Base-by-base conservation (phyloP, 1,140 invertebrate genomes). In the Neodiprion lecontei region DNA sequence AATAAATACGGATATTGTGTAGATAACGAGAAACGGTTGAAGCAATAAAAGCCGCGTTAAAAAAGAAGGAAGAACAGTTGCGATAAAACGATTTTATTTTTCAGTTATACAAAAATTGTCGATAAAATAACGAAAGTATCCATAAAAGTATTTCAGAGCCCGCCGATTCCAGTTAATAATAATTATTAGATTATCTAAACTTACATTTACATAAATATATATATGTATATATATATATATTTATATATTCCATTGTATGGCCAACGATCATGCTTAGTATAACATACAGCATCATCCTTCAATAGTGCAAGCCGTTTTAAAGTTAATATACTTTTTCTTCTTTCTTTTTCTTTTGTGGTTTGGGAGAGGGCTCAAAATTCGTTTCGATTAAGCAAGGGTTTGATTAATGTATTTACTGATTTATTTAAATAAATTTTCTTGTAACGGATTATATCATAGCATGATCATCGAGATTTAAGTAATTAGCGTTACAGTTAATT, bases 221-320 rank as follows among this genome's bases (percentile, higher is more conserved):
- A 78, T 84, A 87, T 86, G 86, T 86, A 85, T 85, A 78, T 84
- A 78, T 83, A 81, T 82, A 84, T 84, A 83, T 81, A 81, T 84
- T 81, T 82, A 82, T 87, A 84, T 86, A 85, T 83, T 85, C 84
- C 84, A 86, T 86, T 86, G 83, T 87, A 88, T 87, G 86, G 86
- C 84, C 84, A 88, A 88, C 82, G 85, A 87, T 88, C 84, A 87
- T 87, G 84, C 86, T 84, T 84, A 72, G 79, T 80, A 79, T 80
- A 73, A 79, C 81, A 79, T 82, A 79, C 72, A 78, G 76, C 72
- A 73, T 79, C 77, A 76, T 76, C 53, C 65, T 72, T 75, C 72
- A 72, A 78, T 74, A 49, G 75, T 72, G 74, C 70, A 69, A 77
- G 78, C 78, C 73, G 79, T 79, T 68, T 70, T 77, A 70, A 66